Evolutionary conservation across 2,797 vertebrate species (phyloP), one percentile per base, ranked within the genome.

Genomic region (Thripadectes ignobilis): DNA sequence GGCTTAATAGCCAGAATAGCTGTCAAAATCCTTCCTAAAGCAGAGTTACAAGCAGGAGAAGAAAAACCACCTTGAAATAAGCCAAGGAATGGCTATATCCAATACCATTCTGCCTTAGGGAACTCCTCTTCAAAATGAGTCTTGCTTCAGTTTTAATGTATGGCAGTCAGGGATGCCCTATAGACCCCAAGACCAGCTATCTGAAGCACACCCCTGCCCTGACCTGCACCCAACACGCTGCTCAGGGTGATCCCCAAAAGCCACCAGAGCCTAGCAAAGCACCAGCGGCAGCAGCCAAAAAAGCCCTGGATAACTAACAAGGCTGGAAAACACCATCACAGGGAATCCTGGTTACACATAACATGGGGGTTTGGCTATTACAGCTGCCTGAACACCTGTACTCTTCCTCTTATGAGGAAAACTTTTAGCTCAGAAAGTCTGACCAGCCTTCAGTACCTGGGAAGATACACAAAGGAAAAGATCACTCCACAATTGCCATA

Each of bases 171-270:
- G 8, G 15, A 12, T 62, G 48, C 32, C 59, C 58, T 26, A 38
- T 4, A 34, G 88, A 65, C 34, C 11, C n/a, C 7, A 6, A 52
- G 18, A 66, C 11, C 16, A 18, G 49, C 10, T 10, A 12, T 46
- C 2, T 10, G 7, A 34, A 61, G 2, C 0, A 10, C 68, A 32
- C 7, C 3, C 4, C 29, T 63, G 22, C 23, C 41, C 21, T 29
- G 0, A 2, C 36, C 20, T 9, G 17, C 43, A 27, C 45, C 21
- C 39, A 39, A 16, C 41, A 38, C 0, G 1, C 16, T 0, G 0
- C 5, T 5, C 5, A 7, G 29, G 19, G 61, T 62, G 39, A 62
- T 21, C 38, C 21, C n/a, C 30, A 45, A 52, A 51, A 63, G 11
- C 14, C 29, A 38, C 12, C 0, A 0, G 5, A 55, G 24, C 15